Base-by-base conservation (phyloP, 2,797 vertebrate genomes). In the Chiroxiphia lanceolata region DNA sequence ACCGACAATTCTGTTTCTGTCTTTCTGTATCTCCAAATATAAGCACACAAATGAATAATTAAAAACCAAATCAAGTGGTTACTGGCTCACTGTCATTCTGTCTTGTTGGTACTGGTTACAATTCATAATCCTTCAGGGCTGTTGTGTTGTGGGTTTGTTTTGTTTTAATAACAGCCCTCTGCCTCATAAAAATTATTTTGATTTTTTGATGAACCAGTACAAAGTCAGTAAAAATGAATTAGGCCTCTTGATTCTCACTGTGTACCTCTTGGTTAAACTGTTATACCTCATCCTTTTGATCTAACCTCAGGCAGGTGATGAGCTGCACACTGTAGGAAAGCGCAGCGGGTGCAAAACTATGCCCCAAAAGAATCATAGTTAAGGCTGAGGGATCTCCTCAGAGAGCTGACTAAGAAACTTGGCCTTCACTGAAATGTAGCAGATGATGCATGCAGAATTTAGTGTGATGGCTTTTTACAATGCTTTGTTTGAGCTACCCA, bases 361-460 rank as follows among this genome's bases (percentile, higher is more conserved):
- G 51, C 45, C 54, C 85, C 59, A 21, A 80, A 67, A 83, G 70
- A 79, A 67, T 51, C 44, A 15, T 14, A 25, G 83, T 65, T 47
- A 10, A 45, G 63, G 74, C 63, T 33, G 72, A 72, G 4, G 5
- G 70, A 67, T 81, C 65, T 94, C 86, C 88, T 90, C 79, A 83
- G 90, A 81, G 70, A 93, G 94, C 90, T 95, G 93, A 95, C 85
- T 89, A 64, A 87, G 87, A 82, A 91, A 70, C 80, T 96, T 94
- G 95, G 87, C 91, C 80, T 77, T 87, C 34, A 3, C 88, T 90
- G 81, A 76, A 87, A 65, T 17, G 92, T 77, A 76, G 93, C 10
- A 95, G 91, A 72, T 96, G 94, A 92, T 94, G 93, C 95, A 96
- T 94, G 91, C 90, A 86, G 92, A 97, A 95, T 95, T 90, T 38